phyloP scores from a whole-genome alignment of 2,113 vertebrate species.

The Peromyscus leucopus region DNA sequence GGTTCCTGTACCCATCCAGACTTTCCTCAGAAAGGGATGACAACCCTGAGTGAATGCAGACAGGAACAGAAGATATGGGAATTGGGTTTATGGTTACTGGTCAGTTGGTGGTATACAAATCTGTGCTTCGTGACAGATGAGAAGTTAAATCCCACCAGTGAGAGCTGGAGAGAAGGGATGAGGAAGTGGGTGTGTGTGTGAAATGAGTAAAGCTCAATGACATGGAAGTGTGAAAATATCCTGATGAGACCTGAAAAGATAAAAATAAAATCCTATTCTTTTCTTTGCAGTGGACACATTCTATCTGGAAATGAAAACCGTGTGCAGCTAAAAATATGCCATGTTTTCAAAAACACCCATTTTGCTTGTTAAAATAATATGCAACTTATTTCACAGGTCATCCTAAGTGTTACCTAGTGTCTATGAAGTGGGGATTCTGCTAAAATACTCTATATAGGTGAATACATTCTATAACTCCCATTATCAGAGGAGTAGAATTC shows the following conservation, averaged over 20 bases:
- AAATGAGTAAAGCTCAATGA: not conserved
- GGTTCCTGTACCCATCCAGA: not conserved
- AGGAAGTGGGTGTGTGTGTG: not conserved
- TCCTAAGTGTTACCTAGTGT: not conserved
- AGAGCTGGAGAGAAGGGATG: not conserved
- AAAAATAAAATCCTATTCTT: not conserved
- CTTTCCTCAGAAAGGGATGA: not conserved
- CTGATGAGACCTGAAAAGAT: not conserved
- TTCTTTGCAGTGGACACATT: not conserved
- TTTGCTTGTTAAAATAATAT: not conserved
- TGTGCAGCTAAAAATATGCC: not conserved
- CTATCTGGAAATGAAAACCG: not conserved
- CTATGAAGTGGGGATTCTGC: not conserved
- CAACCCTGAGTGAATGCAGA: not conserved
- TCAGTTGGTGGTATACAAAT: not conserved
- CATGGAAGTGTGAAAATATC: not conserved
- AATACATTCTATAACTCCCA: not conserved
- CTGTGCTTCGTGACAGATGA: not conserved
- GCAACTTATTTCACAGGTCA: not conserved
- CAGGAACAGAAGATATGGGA: not conserved
- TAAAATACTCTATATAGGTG: not conserved
- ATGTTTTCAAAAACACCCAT: not conserved
- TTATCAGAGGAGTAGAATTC: not conserved
- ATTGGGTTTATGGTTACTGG: not conserved
- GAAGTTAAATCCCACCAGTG: not conserved